A percentile compares a stretch with the other conserved stretches of the same genome.
phyloP scores from a whole-genome alignment of 2,113 vertebrate genomes.

The Balaeniceps rex region DNA sequence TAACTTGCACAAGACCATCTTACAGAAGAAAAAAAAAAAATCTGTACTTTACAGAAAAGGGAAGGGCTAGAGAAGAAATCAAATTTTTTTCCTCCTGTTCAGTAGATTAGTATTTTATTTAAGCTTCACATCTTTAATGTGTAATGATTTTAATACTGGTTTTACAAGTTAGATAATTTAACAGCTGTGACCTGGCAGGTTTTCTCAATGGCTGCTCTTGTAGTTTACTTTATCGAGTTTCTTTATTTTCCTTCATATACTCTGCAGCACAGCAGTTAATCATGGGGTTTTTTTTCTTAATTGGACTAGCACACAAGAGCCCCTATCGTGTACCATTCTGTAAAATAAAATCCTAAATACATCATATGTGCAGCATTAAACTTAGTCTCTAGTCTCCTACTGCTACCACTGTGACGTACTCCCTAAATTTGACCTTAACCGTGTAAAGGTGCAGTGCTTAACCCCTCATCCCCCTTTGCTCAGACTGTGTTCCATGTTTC shows the following conservation, averaged over 20 bases:
- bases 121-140: background rate
- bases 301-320: background rate
- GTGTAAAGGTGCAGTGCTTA: rapidly evolving
- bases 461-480: background rate
- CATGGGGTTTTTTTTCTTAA: background rate
- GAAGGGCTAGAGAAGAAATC: background rate
- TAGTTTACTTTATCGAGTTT: background rate
- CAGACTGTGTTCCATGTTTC: rapidly evolving
- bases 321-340: background rate
- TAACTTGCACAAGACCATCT: background rate
- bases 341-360: background rate
- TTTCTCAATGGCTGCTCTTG: background rate
- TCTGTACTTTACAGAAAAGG: background rate
- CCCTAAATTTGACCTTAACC: background rate
- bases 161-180: background rate
- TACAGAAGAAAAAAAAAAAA: background rate
- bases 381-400: background rate
- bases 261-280: background rate
- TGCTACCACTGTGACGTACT: background rate
- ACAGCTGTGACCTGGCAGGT: background rate
- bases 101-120: background rate
- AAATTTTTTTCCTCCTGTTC: background rate
- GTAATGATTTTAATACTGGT: background rate
- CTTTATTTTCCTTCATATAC: background rate
- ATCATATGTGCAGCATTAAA: background rate